These are phyloP conservation scores for Galerucella pusilla DNA, from an alignment of 2,888 invertebrate genomes.

Conservation along the genomic window DNA sequence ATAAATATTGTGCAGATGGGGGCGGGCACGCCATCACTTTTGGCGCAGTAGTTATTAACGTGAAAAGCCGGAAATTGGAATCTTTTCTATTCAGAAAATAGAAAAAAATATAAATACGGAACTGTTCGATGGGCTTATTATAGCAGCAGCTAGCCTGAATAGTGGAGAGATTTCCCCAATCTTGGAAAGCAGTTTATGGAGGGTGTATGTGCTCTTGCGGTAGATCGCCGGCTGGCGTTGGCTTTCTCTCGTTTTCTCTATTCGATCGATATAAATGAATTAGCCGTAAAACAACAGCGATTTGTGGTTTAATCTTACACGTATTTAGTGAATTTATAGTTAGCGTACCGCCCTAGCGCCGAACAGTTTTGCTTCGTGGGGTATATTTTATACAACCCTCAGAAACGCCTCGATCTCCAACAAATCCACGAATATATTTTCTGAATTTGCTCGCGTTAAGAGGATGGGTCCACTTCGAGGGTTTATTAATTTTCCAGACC, in stretches of 20 bases:
- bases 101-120: background rate
- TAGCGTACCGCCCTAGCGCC: conserved; percentile 57
- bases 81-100: background rate
- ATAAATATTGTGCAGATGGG: no score
- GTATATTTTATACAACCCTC: conserved; percentile 50
- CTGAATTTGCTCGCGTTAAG: conserved; percentile 7
- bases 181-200: conserved; percentile 42
- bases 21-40: no score
- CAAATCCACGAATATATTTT: conserved; percentile 8
- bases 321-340: conserved; percentile 64
- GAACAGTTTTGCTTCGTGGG: conserved; percentile 45
- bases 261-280: conserved; percentile 65
- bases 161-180: conserved; percentile 28
- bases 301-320: conserved; percentile 66
- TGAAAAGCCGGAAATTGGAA: no score
- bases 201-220: conserved; percentile 46
- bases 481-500: background rate
- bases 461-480: background rate
- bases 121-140: conserved; percentile 5
- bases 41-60: no score
- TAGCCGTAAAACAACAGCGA: conserved; percentile 66
- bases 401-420: conserved; percentile 21
- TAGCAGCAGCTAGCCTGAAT: background rate
- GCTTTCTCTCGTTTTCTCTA: conserved; percentile 36
- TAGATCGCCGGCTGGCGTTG: conserved; percentile 41